Evolutionary conservation across 2,113 vertebrate species (phyloP).

Genomic region (Chrysochloris asiatica): DNA sequence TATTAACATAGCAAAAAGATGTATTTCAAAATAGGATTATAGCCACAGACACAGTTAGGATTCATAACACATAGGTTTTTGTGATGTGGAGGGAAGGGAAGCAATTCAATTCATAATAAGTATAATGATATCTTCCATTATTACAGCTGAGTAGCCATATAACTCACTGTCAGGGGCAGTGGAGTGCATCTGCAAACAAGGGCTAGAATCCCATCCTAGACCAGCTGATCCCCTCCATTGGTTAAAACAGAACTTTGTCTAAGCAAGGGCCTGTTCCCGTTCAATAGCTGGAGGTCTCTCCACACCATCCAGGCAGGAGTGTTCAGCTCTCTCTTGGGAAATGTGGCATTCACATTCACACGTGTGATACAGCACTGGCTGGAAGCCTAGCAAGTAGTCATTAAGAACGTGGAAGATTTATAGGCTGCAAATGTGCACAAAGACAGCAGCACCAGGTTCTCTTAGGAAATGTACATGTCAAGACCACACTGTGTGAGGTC

Average conservation of each 20-base stretch:
- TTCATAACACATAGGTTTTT: neutral
- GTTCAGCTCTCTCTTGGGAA: neutral
- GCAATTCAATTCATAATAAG: neutral
- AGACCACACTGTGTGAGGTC: neutral
- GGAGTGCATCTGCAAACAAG: too few relatives aligned
- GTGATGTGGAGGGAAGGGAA: too few relatives aligned
- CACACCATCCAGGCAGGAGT: neutral
- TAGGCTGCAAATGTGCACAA: neutral
- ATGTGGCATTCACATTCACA: neutral
- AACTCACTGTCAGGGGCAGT: neutral
- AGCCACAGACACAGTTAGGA: neutral
- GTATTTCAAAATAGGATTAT: neutral
- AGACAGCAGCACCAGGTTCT: neutral
- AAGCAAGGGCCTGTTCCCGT: neutral
- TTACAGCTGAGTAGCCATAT: neutral
- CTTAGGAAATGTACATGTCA: slow-evolving; percentile 6
- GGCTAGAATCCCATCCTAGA: too few relatives aligned
- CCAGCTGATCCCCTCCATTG: neutral
- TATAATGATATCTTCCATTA: neutral
- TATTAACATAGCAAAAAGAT: neutral
- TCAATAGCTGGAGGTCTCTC: neutral
- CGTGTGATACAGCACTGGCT: accelerated
- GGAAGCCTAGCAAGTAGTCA: neutral
- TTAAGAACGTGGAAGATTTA: slow-evolving; percentile 2
- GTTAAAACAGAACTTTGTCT: neutral